These are phyloP conservation scores for Phyllostomus hastatus DNA, from an alignment of 2,113 vertebrate genomes.

Conservation along the genomic window DNA sequence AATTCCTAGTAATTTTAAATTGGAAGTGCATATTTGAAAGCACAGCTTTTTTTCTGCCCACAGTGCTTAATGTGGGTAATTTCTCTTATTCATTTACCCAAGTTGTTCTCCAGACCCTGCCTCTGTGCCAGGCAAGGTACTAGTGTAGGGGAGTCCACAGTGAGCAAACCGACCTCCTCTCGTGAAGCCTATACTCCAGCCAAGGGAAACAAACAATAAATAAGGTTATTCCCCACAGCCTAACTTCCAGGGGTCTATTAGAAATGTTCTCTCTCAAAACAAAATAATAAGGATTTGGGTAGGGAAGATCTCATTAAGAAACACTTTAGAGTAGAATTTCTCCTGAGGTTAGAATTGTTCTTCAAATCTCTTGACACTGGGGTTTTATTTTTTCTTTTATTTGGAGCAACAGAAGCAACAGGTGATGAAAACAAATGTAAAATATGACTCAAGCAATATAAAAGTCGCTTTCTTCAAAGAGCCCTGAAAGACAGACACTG, in stretches of 20 bases:
- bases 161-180: not conserved
- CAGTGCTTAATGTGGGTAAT: not conserved
- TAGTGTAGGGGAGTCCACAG: not conserved
- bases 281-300: slow-evolving; percentile 50
- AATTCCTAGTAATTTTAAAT: not conserved
- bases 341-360: slow-evolving; percentile 34
- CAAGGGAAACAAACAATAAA: not conserved
- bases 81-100: not conserved
- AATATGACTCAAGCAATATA: not conserved
- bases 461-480: not conserved
- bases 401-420: not conserved
- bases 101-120: not conserved
- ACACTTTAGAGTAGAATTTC: not conserved
- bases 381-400: not conserved
- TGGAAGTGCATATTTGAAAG: not conserved
- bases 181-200: not conserved
- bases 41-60: not conserved
- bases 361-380: slow-evolving; percentile 38
- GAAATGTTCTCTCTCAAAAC: slow-evolving; percentile 7
- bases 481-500: not conserved
- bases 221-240: not conserved
- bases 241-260: not conserved
- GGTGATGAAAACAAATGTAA: slow-evolving; percentile 12
- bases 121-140: not conserved
- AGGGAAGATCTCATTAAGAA: slow-evolving; percentile 3